Base-by-base conservation (phyloP, 2,797 vertebrate species). In the Protonibea diacanthus region DNA sequence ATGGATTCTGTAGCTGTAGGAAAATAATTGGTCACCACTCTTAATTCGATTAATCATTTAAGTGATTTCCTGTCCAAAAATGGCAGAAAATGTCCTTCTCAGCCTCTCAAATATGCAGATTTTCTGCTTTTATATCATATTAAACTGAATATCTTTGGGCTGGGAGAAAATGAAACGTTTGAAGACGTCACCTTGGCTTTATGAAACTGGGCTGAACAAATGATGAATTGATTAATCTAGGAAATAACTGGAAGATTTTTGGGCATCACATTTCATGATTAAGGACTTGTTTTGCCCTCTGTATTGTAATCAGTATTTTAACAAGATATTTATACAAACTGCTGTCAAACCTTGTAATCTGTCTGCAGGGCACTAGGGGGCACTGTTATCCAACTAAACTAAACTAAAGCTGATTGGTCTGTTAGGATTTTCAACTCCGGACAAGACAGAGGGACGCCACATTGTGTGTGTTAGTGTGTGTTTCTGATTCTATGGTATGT, bases 381-480 rank as follows among this genome's bases (percentile, higher is more conserved):
- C 91, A 89, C 74, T 93, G 87, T 92, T 88, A 83, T 79, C 88
- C 74, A 92, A 89, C 56, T 59, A 83, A 90, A 90, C 44, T 27
- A 27, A 51, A 90, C 44, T 27, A 25, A 51, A 33, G 2, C 9
- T 17, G 23, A 21, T 12, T 3, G 0, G 4, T 55, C 2, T n/a
- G 12, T 52, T 6, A 63, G 58, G 21, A 23, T 67, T 83, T 77
- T 72, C 21, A 60, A 53, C 27, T 79, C 15, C 1, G 56, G 21
- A 52, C 21, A 61, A 48, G 66, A 79, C 56, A 47, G 55, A 68
- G 29, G 23, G 74, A 72, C 52, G 53, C 61, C 69, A 33, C 27
- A 33, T 15, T 71, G 14, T 71, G 53, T 27, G 56, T 44, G 20
- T 42, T 21, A 63, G 38, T 71, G 53, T 33, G 20, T 52, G 53